Evolutionary conservation across 2,888 invertebrate species (phyloP), one percentile per base, ranked within the genome.

Genomic region (Drosophila mimetica): DNA sequence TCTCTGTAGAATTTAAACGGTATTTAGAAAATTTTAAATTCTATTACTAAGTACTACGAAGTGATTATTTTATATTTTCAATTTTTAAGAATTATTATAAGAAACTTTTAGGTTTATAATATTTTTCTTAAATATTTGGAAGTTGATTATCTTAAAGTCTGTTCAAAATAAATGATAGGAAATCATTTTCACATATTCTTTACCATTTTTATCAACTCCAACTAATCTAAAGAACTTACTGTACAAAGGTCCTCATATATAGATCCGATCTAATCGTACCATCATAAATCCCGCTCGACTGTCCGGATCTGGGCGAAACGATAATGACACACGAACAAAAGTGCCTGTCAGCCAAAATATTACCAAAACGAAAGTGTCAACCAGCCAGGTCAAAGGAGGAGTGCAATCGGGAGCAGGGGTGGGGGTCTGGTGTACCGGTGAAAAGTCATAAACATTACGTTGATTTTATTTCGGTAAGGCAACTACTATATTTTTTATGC

Each of bases 401-500:
- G 58, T 48, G 16, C 39, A 16, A 52, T 11, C 28, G n/a, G 32
- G 72, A 70, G 63, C 51, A 32, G 22, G 36, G 47, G n/a, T 41
- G 36, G 47, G n/a, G 41, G 46, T 13, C 65, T 48, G 59, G 71
- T 71, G 37, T 75, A 71, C 71, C 84, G 78, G 74, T 80, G 65
- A 70, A 85, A 87, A 70, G 59, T 54, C 63, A 86, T 84, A 84
- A 84, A 84, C 83, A 86, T 84, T 81, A 88, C 86, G 70, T 77
- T 80, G 88, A 88, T 83, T 83, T 88, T 84, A 84, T 88, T 88
- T 72, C 63, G 81, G 76, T 71, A 78, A 86, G 81, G 76, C 74
- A 78, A 86, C 82, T 82, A 61, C 30, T 46, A 61, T 61, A 78
- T 52, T 74, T 44, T 84, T 78, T 84, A 69, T 73, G 59, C 59